A percentile compares a stretch with the other conserved stretches of the same genome.
phyloP scores from a whole-genome alignment of 2,797 vertebrate species.

The Nyctalus aviator region DNA sequence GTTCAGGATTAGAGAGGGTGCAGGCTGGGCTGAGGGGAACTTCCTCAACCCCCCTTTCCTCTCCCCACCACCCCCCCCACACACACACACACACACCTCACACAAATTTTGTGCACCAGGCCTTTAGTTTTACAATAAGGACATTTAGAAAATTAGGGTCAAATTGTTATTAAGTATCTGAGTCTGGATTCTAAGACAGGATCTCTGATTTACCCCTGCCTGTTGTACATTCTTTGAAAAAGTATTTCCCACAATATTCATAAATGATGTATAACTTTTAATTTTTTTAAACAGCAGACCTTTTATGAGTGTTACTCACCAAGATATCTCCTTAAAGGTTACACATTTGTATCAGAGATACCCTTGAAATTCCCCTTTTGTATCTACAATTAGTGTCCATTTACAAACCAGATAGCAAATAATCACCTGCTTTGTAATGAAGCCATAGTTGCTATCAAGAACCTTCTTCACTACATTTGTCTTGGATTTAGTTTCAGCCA shows the following conservation, averaged over 20 bases:
- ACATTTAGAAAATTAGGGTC: slow-evolving; percentile 36
- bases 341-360: not conserved
- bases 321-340: slow-evolving; percentile 30
- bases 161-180: not conserved
- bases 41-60: too few relatives aligned
- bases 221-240: not conserved
- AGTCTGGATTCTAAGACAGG: not conserved
- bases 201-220: not conserved
- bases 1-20: too few relatives aligned
- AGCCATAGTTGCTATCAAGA: slow-evolving; percentile 4
- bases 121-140: not conserved
- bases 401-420: slow-evolving; percentile 37
- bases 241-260: not conserved
- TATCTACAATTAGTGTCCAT: not conserved
- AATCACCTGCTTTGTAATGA: slow-evolving; percentile 13
- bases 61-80: too few relatives aligned
- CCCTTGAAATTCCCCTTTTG: not conserved
- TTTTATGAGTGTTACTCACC: not conserved
- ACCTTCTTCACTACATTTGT: slow-evolving; percentile 21
- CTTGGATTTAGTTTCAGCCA: slow-evolving; percentile 50
- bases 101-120: too few relatives aligned
- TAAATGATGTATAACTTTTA: not conserved
- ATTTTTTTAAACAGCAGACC: not conserved
- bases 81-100: too few relatives aligned
- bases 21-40: too few relatives aligned